These are phyloP conservation scores for Bactericera cockerelli DNA, from an alignment of 1,140 invertebrate species.

Conservation along the genomic window DNA sequence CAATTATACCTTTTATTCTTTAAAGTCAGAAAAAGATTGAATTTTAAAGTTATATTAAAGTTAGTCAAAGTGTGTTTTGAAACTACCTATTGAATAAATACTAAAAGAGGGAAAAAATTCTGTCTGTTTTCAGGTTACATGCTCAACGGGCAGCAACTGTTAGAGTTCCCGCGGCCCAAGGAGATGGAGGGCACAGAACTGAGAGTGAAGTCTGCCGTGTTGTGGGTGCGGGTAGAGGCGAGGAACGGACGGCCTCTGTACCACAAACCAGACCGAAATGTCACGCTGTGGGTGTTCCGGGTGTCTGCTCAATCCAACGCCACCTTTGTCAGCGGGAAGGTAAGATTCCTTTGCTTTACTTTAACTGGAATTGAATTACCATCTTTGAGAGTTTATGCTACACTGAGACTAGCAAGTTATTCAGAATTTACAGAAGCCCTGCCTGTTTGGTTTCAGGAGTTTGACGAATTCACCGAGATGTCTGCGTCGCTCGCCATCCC, in stretches of 20 bases:
- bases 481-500: conserved; percentile 52
- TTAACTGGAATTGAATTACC: too few relatives aligned
- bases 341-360: too few relatives aligned
- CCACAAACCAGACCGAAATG: conserved; percentile 29
- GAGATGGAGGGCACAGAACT: conserved; percentile 34
- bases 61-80: too few relatives aligned
- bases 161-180: conserved; percentile 59
- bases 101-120: too few relatives aligned
- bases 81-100: too few relatives aligned
- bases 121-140: conserved; percentile 44
- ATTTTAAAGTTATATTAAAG: too few relatives aligned
- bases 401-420: too few relatives aligned
- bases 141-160: conserved; percentile 63
- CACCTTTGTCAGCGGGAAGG: conserved; percentile 40
- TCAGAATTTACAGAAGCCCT: too few relatives aligned
- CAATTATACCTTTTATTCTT: too few relatives aligned
- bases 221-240: conserved; percentile 57
- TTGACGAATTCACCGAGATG: conserved; percentile 42
- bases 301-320: conserved; percentile 34
- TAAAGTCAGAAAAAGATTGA: too few relatives aligned
- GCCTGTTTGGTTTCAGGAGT: conserved; percentile 35
- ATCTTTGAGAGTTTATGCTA: too few relatives aligned
- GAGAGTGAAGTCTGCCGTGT: conserved; percentile 50
- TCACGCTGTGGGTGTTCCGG: conserved; percentile 48
- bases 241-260: conserved; percentile 29